Conservation (phyloP, 2,888 invertebrate genomes). For the Mesorhabditis sp. region DNA sequence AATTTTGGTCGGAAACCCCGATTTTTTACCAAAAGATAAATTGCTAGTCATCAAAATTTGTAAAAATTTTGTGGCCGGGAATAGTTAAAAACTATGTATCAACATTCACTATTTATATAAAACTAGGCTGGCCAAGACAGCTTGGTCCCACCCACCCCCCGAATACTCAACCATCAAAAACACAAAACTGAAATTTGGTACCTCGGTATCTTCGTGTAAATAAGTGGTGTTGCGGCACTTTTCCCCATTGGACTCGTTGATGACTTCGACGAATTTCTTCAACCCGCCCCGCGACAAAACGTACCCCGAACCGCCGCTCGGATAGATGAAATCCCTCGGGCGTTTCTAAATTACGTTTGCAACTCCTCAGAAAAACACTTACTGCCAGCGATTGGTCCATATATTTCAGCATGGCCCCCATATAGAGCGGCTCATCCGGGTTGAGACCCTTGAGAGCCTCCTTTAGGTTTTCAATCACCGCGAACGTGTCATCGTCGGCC, state of each 20-base stretch:
- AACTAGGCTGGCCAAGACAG: no score
- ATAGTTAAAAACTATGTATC: no score
- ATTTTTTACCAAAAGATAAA: no score
- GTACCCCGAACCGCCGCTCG: slow-evolving; percentile 3
- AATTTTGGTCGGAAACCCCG: no score
- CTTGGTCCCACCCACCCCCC: no score
- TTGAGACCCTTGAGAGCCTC: not conserved
- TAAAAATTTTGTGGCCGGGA: no score
- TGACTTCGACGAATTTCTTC: slow-evolving; percentile 1
- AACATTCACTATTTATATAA: no score
- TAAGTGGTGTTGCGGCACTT: slow-evolving; percentile 2
- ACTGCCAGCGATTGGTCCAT: slow-evolving; percentile 5
- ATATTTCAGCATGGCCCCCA: not conserved
- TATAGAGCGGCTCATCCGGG: slow-evolving; percentile 3
- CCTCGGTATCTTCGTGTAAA: slow-evolving; percentile 1
- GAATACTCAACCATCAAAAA: no score
- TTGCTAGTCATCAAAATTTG: no score
- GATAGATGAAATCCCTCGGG: not conserved
- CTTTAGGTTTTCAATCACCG: slow-evolving; percentile 3
- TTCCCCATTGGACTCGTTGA: slow-evolving; percentile 2
- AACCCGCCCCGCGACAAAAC: slow-evolving; percentile 1
- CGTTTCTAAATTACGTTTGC: not conserved
- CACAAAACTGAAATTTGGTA: not conserved
- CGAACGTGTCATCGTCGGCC: slow-evolving; percentile 6
- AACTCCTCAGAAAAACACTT: not conserved